A percentile compares a stretch with the other conserved stretches of the same genome.
Evolutionary conservation across 2,113 vertebrate species (phyloP).

Genomic region (Coreoperca whiteheadi): DNA sequence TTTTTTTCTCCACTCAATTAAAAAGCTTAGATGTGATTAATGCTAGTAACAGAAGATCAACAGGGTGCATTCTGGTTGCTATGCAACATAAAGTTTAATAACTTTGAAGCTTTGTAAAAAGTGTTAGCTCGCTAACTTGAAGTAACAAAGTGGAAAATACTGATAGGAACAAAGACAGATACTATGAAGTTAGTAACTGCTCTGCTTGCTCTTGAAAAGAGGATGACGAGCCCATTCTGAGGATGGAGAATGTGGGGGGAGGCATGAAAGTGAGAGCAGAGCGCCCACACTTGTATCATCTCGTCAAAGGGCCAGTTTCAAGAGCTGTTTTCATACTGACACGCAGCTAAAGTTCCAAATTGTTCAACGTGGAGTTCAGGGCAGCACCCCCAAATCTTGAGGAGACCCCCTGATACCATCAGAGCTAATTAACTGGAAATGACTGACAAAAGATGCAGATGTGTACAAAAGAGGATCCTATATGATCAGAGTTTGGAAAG

Average conservation of each 20-base stretch:
- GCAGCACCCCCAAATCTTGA: neutral
- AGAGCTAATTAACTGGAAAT: constrained; percentile 30
- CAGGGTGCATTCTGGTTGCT: constrained; percentile 77
- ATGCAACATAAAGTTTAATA: constrained; percentile 73
- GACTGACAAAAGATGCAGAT: neutral
- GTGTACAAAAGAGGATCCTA: constrained; percentile 38
- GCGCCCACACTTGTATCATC: constrained; percentile 5
- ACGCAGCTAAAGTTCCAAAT: neutral
- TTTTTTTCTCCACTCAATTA: constrained; percentile 28
- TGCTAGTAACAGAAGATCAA: constrained; percentile 71
- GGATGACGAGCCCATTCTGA: constrained; percentile 5
- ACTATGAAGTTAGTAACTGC: constrained; percentile 6
- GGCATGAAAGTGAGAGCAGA: neutral
- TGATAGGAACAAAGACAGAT: constrained; percentile 13
- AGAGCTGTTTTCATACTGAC: neutral
- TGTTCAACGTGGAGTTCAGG: neutral
- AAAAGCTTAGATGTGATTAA: constrained; percentile 45
- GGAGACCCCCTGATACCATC: constrained; percentile 6
- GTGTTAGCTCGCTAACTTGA: constrained; percentile 45
- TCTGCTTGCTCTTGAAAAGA: constrained; percentile 56
- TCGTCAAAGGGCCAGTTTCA: neutral
- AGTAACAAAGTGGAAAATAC: constrained; percentile 39
- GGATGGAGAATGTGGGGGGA: neutral
- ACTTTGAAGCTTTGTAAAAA: constrained; percentile 60
- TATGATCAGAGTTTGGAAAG: constrained; percentile 13